Evolutionary conservation across 2,797 vertebrate species (phyloP).

Genomic region (Echeneis naucrates): DNA sequence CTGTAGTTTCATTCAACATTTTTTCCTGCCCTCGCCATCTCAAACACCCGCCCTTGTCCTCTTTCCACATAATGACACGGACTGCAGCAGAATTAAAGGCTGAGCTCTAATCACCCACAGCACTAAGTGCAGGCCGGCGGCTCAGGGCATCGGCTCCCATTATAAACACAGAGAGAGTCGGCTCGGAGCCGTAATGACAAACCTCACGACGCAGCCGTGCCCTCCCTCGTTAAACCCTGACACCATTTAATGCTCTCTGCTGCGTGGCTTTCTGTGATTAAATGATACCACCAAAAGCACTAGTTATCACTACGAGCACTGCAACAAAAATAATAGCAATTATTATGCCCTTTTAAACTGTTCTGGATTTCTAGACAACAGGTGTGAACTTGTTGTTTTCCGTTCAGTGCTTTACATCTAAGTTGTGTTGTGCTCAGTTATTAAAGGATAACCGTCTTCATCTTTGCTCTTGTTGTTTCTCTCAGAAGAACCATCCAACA

Average conservation of each 20-base stretch:
- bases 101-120: slow-evolving; percentile 42
- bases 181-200: slow-evolving; percentile 50
- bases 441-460: neutral
- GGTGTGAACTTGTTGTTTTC: slow-evolving; percentile 10
- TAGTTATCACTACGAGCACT: neutral
- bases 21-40: neutral
- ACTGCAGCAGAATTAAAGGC: slow-evolving; percentile 34
- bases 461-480: neutral
- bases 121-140: slow-evolving; percentile 38
- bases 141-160: slow-evolving; percentile 45
- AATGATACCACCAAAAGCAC: slow-evolving; percentile 25
- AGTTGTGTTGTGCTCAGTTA: neutral
- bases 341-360: slow-evolving; percentile 17
- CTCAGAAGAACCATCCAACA: no score
- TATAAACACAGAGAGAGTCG: slow-evolving; percentile 31
- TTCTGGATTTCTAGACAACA: slow-evolving; percentile 6
- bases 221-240: slow-evolving; percentile 39
- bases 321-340: slow-evolving; percentile 25
- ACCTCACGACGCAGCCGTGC: slow-evolving; percentile 26
- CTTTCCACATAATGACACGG: slow-evolving; percentile 14
- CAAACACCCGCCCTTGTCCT: neutral
- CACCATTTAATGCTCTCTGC: slow-evolving; percentile 19
- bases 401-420: neutral
- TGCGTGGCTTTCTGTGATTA: slow-evolving; percentile 15
- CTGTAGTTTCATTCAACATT: neutral